Conservation (phyloP, 2,888 invertebrate species). For the Myopa testacea region DNA sequence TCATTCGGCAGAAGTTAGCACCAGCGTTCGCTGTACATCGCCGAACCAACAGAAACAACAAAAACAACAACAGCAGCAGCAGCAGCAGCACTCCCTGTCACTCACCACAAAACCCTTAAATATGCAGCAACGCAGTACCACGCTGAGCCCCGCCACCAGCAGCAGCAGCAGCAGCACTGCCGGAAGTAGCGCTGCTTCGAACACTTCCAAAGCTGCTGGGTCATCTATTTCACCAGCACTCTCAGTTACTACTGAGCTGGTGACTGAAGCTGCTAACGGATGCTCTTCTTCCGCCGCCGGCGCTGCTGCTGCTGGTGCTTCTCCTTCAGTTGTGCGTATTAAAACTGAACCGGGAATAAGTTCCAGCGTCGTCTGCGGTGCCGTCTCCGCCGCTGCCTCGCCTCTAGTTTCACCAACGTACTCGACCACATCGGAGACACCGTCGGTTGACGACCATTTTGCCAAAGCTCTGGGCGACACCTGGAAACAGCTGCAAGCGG, state of each 20-base stretch:
- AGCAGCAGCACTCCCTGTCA: not conserved
- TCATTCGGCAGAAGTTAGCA: slow-evolving; percentile 35
- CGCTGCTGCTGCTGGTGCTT: not conserved
- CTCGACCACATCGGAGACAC: slow-evolving; percentile 31
- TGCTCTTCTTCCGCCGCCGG: slow-evolving; percentile 44
- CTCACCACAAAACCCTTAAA: not conserved
- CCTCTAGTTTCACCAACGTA: slow-evolving; percentile 55
- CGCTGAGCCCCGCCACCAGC: slow-evolving; percentile 5
- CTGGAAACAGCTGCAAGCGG: slow-evolving; percentile 81
- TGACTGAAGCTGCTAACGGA: slow-evolving; percentile 12
- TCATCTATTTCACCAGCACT: not conserved
- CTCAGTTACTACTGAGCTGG: not conserved
- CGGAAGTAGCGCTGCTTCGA: not conserved
- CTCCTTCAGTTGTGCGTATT: slow-evolving; percentile 59
- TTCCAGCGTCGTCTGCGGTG: slow-evolving; percentile 59
- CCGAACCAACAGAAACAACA: slow-evolving; percentile 44
- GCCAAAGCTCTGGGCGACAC: slow-evolving; percentile 89
- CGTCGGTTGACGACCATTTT: slow-evolving; percentile 90
- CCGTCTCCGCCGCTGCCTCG: slow-evolving; percentile 58
- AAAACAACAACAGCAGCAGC: slow-evolving; percentile 18
- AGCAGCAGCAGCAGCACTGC: slow-evolving; percentile 34
- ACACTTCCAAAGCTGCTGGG: not conserved
- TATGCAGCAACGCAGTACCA: not conserved
- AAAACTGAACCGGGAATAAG: slow-evolving; percentile 61
- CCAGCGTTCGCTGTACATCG: slow-evolving; percentile 48